Evolutionary conservation across 2,113 vertebrate genomes (phyloP).

Genomic region (Polyodon spathula): DNA sequence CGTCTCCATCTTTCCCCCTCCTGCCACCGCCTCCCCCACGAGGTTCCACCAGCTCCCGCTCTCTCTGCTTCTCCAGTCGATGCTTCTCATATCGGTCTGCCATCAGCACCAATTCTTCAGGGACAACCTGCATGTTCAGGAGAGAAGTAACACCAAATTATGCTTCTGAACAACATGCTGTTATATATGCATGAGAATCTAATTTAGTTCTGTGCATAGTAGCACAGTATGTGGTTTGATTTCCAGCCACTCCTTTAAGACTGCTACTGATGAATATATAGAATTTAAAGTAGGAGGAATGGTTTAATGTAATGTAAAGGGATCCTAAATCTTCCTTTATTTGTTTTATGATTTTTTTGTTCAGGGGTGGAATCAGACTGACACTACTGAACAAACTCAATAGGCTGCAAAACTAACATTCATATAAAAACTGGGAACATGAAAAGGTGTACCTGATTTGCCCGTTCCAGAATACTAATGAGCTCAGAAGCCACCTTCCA

Average conservation of each 20-base stretch:
- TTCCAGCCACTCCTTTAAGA: too few species aligned
- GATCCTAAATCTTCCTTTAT: too few species aligned
- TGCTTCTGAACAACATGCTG: too few species aligned
- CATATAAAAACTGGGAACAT: neutral
- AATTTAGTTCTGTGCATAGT: too few species aligned
- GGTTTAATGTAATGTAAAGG: too few species aligned
- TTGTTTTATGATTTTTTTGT: too few species aligned
- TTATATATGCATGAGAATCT: too few species aligned
- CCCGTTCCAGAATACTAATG: slow-evolving; percentile 77
- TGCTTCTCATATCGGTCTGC: slow-evolving; percentile 74
- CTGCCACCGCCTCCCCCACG: slow-evolving; percentile 17
- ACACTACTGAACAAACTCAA: too few species aligned
- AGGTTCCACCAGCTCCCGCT: slow-evolving; percentile 43
- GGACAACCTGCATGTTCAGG: slow-evolving; percentile 59
- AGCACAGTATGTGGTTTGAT: too few species aligned
- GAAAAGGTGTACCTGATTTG: slow-evolving; percentile 64
- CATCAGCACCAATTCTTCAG: slow-evolving; percentile 74
- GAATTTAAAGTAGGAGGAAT: too few species aligned
- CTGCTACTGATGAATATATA: too few species aligned
- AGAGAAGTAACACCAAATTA: neutral
- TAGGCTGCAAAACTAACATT: neutral
- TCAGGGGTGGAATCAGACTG: too few species aligned
- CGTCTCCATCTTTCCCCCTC: slow-evolving; percentile 21
- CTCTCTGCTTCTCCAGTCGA: slow-evolving; percentile 54
- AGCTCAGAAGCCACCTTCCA: slow-evolving; percentile 80